Evolutionary conservation across 2,888 invertebrate genomes (phyloP).

Genomic region (Orthonychiurus folsomi): DNA sequence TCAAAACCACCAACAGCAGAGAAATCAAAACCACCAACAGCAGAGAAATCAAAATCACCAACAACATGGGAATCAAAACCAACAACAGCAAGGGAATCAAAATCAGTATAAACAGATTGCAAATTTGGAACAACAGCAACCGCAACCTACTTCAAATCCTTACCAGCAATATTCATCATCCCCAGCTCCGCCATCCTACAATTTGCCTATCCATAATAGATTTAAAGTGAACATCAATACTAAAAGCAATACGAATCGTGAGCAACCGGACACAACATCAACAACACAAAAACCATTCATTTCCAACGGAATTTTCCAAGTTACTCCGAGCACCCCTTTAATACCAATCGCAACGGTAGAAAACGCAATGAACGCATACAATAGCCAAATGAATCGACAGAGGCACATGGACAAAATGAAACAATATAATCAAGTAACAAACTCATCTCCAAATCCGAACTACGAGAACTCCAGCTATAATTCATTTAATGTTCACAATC

Average conservation of each 20-base stretch:
- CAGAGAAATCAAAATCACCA: neutral
- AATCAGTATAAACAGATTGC: neutral
- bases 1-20: neutral
- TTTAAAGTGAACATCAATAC: no score
- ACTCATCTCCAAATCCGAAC: neutral
- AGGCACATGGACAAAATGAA: conserved; percentile 10
- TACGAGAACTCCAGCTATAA: conserved; percentile 10
- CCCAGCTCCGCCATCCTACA: no score
- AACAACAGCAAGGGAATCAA: neutral
- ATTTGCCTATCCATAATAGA: no score
- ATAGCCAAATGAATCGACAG: conserved; percentile 21
- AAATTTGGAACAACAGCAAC: conserved; percentile 7
- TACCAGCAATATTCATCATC: no score
- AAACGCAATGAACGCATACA: conserved; percentile 34
- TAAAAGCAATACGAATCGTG: no score
- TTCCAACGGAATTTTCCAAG: conserved; percentile 18
- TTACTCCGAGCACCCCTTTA: conserved; percentile 35
- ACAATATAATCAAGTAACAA: conserved; percentile 13
- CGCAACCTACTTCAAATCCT: no score
- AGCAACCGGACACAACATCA: no score
- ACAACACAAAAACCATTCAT: conserved; percentile 19
- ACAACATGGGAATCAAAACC: neutral
- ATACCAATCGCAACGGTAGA: conserved; percentile 38
- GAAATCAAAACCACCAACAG: neutral
- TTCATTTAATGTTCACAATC: conserved; percentile 15